Evolutionary conservation across 2,113 vertebrate genomes (phyloP).

Genomic region (Ploceus nigricollis): DNA sequence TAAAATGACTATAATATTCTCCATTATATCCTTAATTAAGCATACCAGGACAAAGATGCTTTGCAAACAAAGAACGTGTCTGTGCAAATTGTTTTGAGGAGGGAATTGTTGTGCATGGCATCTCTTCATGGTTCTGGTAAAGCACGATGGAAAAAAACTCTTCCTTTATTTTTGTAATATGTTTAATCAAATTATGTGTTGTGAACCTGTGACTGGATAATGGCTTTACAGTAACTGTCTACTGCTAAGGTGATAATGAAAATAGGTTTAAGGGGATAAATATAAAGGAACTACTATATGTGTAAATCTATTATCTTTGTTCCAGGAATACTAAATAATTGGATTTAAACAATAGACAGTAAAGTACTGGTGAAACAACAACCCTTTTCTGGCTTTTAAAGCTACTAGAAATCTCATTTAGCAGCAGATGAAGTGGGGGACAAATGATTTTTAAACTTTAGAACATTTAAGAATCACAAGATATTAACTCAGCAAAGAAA

Average conservation of each 20-base stretch:
- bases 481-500: background rate
- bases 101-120: background rate
- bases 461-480: background rate
- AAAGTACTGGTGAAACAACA: background rate
- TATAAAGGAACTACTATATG: background rate
- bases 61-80: conserved; percentile 1
- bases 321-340: background rate
- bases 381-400: background rate
- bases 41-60: conserved; percentile 41
- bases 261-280: background rate
- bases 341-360: conserved; percentile 12
- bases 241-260: background rate
- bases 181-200: conserved; percentile 5
- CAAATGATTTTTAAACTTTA: background rate
- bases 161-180: background rate
- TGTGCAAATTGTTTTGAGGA: background rate
- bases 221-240: background rate
- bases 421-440: background rate
- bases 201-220: background rate
- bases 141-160: background rate
- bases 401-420: background rate
- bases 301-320: background rate
- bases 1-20: conserved; percentile 52
- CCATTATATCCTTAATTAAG: conserved; percentile 67
- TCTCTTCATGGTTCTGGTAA: background rate